These are phyloP conservation scores for Exephanes ischioxanthus DNA, from an alignment of 2,888 invertebrate genomes.

Conservation along the genomic window DNA sequence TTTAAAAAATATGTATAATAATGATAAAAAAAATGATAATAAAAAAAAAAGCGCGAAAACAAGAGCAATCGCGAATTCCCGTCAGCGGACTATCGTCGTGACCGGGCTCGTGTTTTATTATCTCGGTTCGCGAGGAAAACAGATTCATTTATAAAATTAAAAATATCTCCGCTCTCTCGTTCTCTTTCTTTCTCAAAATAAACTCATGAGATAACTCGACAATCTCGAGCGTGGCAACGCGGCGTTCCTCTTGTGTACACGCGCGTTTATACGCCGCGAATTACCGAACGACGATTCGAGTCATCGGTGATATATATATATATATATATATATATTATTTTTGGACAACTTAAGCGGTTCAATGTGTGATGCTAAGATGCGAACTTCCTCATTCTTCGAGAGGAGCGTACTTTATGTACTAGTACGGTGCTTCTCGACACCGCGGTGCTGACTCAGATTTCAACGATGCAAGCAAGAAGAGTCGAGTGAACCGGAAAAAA, in stretches of 20 bases:
- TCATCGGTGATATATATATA: background rate
- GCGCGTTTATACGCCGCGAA: constrained; percentile 7
- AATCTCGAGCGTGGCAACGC: background rate
- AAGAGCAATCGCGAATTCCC: constrained; percentile 24
- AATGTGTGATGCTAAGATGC: background rate
- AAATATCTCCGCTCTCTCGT: constrained; percentile 25
- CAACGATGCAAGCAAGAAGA: constrained; percentile 28
- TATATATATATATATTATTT: background rate
- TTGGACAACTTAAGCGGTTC: background rate
- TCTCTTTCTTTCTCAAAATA: constrained; percentile 42
- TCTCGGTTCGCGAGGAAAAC: constrained; percentile 19
- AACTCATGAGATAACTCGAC: constrained; percentile 43
- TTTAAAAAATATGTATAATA: background rate
- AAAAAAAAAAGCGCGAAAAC: constrained; percentile 32
- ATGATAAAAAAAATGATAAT: constrained; percentile 3
- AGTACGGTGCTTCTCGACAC: background rate
- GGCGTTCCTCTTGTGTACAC: background rate
- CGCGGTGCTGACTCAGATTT: constrained; percentile 11
- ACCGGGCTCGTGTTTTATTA: constrained; percentile 27
- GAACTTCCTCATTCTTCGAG: constrained; percentile 39
- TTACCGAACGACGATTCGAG: constrained; percentile 26
- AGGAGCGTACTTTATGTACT: background rate
- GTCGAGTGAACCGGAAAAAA: constrained; percentile 22
- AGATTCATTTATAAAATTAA: constrained; percentile 45
- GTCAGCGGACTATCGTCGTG: constrained; percentile 15